phyloP scores from a whole-genome alignment of 2,888 invertebrate species.

The Synergus japonicus region DNA sequence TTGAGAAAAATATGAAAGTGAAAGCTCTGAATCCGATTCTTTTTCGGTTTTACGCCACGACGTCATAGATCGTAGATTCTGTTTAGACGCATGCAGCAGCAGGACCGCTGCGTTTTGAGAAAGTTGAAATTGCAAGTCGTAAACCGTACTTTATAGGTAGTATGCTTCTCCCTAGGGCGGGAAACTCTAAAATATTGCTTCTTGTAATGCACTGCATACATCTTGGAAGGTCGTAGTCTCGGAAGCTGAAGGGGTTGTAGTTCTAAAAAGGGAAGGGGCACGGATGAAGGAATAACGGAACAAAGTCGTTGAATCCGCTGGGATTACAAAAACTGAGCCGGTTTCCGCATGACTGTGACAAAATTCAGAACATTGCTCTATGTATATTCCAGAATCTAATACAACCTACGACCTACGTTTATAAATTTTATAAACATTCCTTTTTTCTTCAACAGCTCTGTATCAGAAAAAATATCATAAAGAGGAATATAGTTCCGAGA shows the following conservation, averaged over 20 bases:
- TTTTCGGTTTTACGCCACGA: slow-evolving; percentile 41
- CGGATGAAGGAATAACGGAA: slow-evolving; percentile 19
- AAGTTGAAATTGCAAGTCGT: slow-evolving; percentile 72
- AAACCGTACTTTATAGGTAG: slow-evolving; percentile 69
- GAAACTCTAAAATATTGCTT: slow-evolving; percentile 71
- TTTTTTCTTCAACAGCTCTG: neutral
- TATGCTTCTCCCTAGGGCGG: slow-evolving; percentile 56
- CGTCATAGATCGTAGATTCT: slow-evolving; percentile 48
- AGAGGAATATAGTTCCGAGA: neutral
- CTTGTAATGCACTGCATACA: slow-evolving; percentile 67
- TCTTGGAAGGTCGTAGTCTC: slow-evolving; percentile 56
- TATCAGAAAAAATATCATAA: too few species aligned
- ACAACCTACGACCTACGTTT: neutral
- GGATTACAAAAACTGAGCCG: slow-evolving; percentile 54
- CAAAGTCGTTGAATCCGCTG: slow-evolving; percentile 42
- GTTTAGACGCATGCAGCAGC: slow-evolving; percentile 43
- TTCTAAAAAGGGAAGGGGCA: slow-evolving; percentile 30
- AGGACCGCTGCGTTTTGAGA: slow-evolving; percentile 58
- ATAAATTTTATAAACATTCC: neutral
- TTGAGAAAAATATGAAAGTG: neutral
- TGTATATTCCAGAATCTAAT: neutral
- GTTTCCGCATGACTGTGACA: slow-evolving; percentile 51
- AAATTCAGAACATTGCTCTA: neutral
- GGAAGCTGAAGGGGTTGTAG: slow-evolving; percentile 43
- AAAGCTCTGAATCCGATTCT: neutral